Percentiles rank a stretch among this genome's conserved stretches.
Conservation (phyloP, 2,797 vertebrate species). For the Xenopus petersii region DNA sequence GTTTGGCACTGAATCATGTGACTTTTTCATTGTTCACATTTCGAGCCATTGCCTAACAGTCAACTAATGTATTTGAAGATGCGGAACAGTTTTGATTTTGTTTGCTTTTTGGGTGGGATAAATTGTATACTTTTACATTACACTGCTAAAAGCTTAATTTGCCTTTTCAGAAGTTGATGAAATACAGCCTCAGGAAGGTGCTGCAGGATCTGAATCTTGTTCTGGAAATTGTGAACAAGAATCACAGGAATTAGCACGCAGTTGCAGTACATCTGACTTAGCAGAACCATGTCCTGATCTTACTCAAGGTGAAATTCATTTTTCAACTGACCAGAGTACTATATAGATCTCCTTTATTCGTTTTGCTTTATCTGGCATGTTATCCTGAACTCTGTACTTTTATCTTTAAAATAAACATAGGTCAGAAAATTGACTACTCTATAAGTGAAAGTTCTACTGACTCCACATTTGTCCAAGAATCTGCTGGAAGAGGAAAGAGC, state of each 20-base stretch:
- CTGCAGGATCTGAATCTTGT: constrained; percentile 63
- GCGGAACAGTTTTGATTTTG: too few species aligned
- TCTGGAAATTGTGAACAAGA: constrained; percentile 64
- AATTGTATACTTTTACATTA: too few species aligned
- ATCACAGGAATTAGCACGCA: constrained; percentile 78
- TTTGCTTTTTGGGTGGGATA: too few species aligned
- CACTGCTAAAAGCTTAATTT: neutral
- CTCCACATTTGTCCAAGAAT: constrained; percentile 66
- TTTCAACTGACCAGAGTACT: too few species aligned
- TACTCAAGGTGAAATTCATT: constrained; percentile 71
- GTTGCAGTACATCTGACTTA: constrained; percentile 92
- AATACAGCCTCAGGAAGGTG: constrained; percentile 78
- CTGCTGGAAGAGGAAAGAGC: constrained; percentile 56
- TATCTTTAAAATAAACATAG: constrained; percentile 56
- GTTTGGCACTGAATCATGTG: too few species aligned
- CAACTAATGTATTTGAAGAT: too few species aligned
- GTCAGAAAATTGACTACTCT: constrained; percentile 75
- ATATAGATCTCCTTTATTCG: too few species aligned
- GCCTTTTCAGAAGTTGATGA: constrained; percentile 83
- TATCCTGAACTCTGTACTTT: too few species aligned
- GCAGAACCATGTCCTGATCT: constrained; percentile 75
- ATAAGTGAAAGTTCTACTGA: constrained; percentile 74
- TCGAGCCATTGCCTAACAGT: too few species aligned
- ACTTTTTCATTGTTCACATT: too few species aligned
- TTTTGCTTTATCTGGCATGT: neutral